These are phyloP conservation scores for Azemiops feae DNA, from an alignment of 2,113 vertebrate species.

Conservation along the genomic window DNA sequence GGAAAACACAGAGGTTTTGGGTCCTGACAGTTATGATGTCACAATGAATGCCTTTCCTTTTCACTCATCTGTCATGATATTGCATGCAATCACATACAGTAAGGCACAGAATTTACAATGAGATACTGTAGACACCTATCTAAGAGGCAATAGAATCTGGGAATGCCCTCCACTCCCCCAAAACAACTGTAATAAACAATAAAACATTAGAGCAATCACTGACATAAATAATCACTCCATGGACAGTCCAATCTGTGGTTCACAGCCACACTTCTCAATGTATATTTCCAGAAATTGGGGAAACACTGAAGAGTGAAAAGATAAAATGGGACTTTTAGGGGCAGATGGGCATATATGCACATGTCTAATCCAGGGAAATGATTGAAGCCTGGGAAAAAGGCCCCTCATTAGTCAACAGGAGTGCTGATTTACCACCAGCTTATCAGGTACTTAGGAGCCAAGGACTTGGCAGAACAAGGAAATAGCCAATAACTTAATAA, in stretches of 20 bases:
- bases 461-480: background rate
- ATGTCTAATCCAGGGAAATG: background rate
- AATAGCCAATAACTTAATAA: background rate
- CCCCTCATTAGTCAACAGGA: background rate
- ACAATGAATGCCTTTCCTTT: too few relatives aligned
- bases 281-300: background rate
- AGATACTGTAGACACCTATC: too few relatives aligned
- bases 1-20: too few relatives aligned
- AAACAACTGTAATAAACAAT: background rate
- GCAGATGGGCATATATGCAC: background rate
- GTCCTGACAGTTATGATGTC: too few relatives aligned
- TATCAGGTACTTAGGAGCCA: background rate
- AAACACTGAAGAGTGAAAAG: background rate
- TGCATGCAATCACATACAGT: too few relatives aligned
- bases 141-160: too few relatives aligned
- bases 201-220: background rate
- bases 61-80: too few relatives aligned
- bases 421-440: background rate
- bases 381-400: background rate
- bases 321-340: background rate
- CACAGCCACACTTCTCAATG: background rate
- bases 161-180: too few relatives aligned
- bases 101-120: too few relatives aligned
- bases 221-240: background rate
- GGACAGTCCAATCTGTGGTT: background rate